These are phyloP conservation scores for Intellagama lesueurii DNA, from an alignment of 2,797 vertebrate species.

Conservation along the genomic window DNA sequence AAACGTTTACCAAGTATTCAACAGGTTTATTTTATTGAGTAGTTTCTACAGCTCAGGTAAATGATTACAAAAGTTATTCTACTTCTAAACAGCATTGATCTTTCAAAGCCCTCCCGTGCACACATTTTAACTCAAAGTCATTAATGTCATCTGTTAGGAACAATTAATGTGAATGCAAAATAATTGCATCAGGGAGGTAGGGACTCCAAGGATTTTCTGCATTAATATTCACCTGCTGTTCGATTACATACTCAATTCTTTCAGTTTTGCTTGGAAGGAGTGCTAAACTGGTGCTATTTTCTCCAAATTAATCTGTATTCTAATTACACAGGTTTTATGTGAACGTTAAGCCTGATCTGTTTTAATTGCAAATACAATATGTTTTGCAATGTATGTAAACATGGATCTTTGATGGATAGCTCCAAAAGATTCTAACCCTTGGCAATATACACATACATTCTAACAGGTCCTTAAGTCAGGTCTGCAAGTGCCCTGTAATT, in stretches of 20 bases:
- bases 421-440: slow-evolving; percentile 57
- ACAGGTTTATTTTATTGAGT: slow-evolving; percentile 72
- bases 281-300: slow-evolving; percentile 80
- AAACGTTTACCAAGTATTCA: slow-evolving; percentile 70
- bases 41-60: slow-evolving; percentile 72
- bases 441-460: slow-evolving; percentile 49
- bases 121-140: slow-evolving; percentile 87
- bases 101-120: slow-evolving; percentile 75
- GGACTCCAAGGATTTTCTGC: slow-evolving; percentile 84
- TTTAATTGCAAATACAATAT: slow-evolving; percentile 83
- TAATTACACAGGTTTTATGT: slow-evolving; percentile 83
- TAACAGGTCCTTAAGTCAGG: slow-evolving; percentile 60
- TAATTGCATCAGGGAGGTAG: slow-evolving; percentile 93
- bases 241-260: slow-evolving; percentile 80
- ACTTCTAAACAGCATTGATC: slow-evolving; percentile 79
- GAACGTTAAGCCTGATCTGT: slow-evolving; percentile 78
- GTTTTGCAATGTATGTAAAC: slow-evolving; percentile 77
- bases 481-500: neutral
- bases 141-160: slow-evolving; percentile 90
- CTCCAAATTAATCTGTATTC: slow-evolving; percentile 80
- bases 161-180: slow-evolving; percentile 89
- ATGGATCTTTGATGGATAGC: slow-evolving; percentile 61
- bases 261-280: slow-evolving; percentile 76
- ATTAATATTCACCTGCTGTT: slow-evolving; percentile 83
- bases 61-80: slow-evolving; percentile 80